phyloP scores from a whole-genome alignment of 2,113 vertebrate genomes.

The Edolisoma coerulescens region DNA sequence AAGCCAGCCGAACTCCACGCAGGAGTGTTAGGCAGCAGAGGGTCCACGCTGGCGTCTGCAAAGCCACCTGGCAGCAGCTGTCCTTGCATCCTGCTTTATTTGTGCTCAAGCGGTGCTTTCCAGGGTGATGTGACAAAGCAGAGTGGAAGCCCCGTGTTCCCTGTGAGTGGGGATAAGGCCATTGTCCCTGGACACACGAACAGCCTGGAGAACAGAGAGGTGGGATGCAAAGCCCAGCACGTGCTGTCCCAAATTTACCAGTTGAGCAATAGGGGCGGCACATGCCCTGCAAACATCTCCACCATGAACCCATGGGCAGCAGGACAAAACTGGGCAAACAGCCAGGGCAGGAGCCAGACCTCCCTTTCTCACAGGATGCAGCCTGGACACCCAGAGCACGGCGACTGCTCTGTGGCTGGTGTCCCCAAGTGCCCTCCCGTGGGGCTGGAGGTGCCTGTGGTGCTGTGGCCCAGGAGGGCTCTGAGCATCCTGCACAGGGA shows the following conservation, averaged over 20 bases:
- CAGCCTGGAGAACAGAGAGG: not conserved
- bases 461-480: accelerated
- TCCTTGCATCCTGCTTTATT: not conserved
- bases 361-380: not conserved
- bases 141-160: not conserved
- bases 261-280: accelerated
- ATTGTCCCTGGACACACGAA: accelerated
- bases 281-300: not conserved
- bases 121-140: not conserved
- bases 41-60: accelerated
- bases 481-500: not conserved
- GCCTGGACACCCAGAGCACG: not conserved
- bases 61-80: not conserved
- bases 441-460: not conserved
- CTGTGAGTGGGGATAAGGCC: not conserved
- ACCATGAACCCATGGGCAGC: not conserved
- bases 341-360: not conserved
- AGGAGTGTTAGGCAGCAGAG: not conserved
- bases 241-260: not conserved
- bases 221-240: not conserved
- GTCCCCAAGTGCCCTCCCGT: not conserved
- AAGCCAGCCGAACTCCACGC: not conserved
- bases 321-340: not conserved
- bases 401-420: not conserved
- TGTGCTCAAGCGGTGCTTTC: not conserved